These are phyloP conservation scores for Caenorhabditis japonica DNA, from an alignment of 2,888 invertebrate genomes.

Conservation along the genomic window DNA sequence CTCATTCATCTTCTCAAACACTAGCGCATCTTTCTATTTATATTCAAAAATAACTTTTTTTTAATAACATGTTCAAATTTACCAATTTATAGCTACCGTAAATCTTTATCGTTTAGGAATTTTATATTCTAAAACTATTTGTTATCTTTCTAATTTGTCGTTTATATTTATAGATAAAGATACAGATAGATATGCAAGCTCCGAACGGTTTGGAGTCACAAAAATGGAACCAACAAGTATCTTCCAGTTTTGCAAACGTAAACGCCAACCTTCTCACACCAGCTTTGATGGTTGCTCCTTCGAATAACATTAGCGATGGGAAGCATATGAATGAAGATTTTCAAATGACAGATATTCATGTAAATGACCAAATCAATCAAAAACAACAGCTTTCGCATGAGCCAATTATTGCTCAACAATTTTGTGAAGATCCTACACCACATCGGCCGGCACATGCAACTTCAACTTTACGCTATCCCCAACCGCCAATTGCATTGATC, in stretches of 20 bases:
- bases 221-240: slow-evolving; percentile 27
- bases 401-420: neutral
- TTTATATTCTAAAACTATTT: too few species aligned
- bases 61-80: too few species aligned
- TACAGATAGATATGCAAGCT: too few species aligned
- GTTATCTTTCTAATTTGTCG: too few species aligned
- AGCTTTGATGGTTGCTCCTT: too few species aligned
- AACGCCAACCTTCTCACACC: neutral
- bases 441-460: slow-evolving; percentile 6
- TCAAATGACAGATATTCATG: neutral
- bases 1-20: too few species aligned
- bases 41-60: too few species aligned
- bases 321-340: slow-evolving; percentile 10
- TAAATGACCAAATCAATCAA: neutral
- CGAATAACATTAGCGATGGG: slow-evolving; percentile 1
- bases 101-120: too few species aligned
- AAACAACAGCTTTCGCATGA: neutral
- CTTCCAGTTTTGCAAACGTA: slow-evolving; percentile 20
- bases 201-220: too few species aligned
- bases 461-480: slow-evolving; percentile 23
- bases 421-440: neutral
- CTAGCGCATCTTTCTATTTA: too few species aligned
- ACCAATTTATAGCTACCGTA: too few species aligned
- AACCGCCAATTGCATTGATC: slow-evolving; percentile 25
- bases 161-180: too few species aligned